Percentiles rank a stretch among this genome's conserved stretches.
These are phyloP conservation scores for Hippasteria phrygiana DNA, from an alignment of 53 echinoderm and acorn worm species.

Conservation along the genomic window DNA sequence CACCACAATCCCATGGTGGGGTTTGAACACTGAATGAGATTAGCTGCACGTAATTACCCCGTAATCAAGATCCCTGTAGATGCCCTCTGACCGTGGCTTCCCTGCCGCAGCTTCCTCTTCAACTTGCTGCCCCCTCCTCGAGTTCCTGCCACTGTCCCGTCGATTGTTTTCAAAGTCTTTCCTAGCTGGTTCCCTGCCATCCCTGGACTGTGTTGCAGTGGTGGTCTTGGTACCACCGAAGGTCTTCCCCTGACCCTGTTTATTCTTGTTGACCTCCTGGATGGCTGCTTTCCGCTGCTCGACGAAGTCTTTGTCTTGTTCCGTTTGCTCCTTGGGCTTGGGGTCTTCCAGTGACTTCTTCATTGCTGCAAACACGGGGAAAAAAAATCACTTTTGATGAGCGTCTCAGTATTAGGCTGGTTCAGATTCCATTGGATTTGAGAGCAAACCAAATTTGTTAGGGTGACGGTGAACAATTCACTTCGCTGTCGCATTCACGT, in stretches of 20 bases:
- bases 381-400: neutral
- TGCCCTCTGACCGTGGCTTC: constrained; percentile 61
- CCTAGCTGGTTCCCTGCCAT: constrained; percentile 27
- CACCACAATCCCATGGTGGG: too few species aligned
- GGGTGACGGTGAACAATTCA: too few species aligned
- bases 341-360: constrained; percentile 87
- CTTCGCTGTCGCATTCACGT: too few species aligned
- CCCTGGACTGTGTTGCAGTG: constrained; percentile 22
- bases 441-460: too few species aligned
- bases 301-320: constrained; percentile 96
- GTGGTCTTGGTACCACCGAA: constrained; percentile 77
- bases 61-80: constrained; percentile 77
- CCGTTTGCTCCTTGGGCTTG: constrained; percentile 86
- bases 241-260: constrained; percentile 80
- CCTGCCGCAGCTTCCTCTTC: constrained; percentile 23
- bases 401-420: neutral
- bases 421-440: too few species aligned
- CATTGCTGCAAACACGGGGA: constrained; percentile 46
- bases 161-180: constrained; percentile 27
- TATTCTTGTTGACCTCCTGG: constrained; percentile 76
- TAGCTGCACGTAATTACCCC: too few species aligned
- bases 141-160: neutral
- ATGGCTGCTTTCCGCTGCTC: constrained; percentile 96
- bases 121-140: constrained; percentile 18
- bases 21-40: too few species aligned